Conservation (phyloP, 2,888 invertebrate genomes). For the Dolomedes plantarius region DNA sequence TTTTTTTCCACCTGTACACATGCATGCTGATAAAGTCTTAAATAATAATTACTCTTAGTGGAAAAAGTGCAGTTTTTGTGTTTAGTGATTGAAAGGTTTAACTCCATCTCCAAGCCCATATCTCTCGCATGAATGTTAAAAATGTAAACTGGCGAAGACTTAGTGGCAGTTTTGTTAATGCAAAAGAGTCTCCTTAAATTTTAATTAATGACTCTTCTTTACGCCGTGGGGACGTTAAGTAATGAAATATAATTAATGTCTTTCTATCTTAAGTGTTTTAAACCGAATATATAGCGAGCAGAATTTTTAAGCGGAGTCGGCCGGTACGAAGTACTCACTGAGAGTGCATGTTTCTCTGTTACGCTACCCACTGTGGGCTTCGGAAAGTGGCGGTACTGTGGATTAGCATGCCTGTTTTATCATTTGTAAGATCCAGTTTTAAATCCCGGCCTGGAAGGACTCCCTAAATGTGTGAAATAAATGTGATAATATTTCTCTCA, state of each 20-base stretch:
- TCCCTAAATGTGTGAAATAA: too few relatives aligned
- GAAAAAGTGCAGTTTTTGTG: conserved; percentile 2
- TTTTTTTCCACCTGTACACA: neutral
- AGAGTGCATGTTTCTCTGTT: too few relatives aligned
- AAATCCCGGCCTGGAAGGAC: too few relatives aligned
- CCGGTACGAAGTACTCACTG: too few relatives aligned
- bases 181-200: neutral
- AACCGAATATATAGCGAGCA: neutral
- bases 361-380: too few relatives aligned
- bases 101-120: neutral
- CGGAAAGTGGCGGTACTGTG: too few relatives aligned
- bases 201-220: conserved; percentile 5
- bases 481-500: too few relatives aligned
- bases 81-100: neutral
- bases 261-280: neutral
- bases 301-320: neutral
- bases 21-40: conserved; percentile 40
- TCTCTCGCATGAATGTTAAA: neutral
- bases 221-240: neutral
- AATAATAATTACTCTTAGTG: conserved; percentile 40
- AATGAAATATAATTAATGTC: neutral
- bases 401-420: too few relatives aligned
- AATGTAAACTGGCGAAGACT: neutral
- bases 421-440: too few relatives aligned
- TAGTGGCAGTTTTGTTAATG: neutral